These are phyloP conservation scores for Pterostichus niger DNA, from an alignment of 2,888 invertebrate species.

Conservation along the genomic window DNA sequence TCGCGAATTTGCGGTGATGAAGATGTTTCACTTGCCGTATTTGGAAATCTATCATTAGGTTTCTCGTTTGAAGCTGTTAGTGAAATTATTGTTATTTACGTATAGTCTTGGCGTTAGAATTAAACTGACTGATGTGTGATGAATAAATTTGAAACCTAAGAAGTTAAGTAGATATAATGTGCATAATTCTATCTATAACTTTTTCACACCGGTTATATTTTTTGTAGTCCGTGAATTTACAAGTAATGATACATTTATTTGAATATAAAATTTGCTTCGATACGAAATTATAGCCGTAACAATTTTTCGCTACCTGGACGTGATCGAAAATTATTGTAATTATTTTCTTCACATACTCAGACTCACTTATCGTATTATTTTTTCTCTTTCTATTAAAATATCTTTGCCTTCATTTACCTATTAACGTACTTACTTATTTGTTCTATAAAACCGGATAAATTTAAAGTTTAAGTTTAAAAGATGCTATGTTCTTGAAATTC, in stretches of 20 bases:
- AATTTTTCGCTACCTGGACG: too few relatives aligned
- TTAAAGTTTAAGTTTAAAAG: too few relatives aligned
- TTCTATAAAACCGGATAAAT: too few relatives aligned
- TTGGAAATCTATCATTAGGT: slow-evolving; percentile 44
- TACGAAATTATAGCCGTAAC: too few relatives aligned
- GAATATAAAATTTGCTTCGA: slow-evolving; percentile 25
- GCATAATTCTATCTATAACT: slow-evolving; percentile 15
- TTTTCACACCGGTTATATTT: slow-evolving; percentile 2
- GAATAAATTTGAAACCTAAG: slow-evolving; percentile 22
- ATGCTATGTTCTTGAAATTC: too few relatives aligned
- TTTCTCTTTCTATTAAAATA: too few relatives aligned
- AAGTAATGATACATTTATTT: slow-evolving; percentile 19
- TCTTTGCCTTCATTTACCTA: too few relatives aligned
- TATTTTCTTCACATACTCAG: too few relatives aligned
- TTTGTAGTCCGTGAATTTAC: slow-evolving; percentile 19
- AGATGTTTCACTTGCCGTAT: slow-evolving; percentile 35
- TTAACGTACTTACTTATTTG: too few relatives aligned
- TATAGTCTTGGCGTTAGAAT: neutral
- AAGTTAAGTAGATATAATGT: slow-evolving; percentile 21
- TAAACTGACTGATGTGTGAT: slow-evolving; percentile 10
- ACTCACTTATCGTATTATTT: too few relatives aligned
- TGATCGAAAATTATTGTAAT: too few relatives aligned
- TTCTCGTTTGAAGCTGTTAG: slow-evolving; percentile 35
- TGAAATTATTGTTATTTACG: slow-evolving; percentile 21
- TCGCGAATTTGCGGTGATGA: slow-evolving; percentile 36